Base-by-base conservation (phyloP, 2,797 vertebrate genomes). In the Paguma larvata region DNA sequence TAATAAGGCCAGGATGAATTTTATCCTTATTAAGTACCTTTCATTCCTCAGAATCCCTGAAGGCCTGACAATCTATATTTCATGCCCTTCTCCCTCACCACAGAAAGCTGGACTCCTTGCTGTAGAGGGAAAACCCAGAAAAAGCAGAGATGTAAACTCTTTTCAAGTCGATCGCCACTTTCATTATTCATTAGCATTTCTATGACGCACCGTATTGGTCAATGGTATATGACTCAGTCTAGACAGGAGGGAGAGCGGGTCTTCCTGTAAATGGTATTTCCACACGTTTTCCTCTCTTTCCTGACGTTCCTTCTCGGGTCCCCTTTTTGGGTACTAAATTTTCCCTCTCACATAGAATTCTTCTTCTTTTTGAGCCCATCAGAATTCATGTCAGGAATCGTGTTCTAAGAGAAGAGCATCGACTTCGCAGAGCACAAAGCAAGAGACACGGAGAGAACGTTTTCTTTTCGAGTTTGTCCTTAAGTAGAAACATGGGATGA, bases 241-340 rank as follows among this genome's bases (percentile, higher is more conserved):
- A 97, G 94, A 97, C 90, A 85, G 77, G 62, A 97, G 94, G 83
- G 86, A 82, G 82, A 91, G 48, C 70, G 82, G 51, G 73, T 96
- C 92, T 97, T 96, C 90, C 87, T 80, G 89, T 92, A 91, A 85
- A 95, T 51, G 90, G 59, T 23, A 67, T 95, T 96, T 90, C 85
- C 82, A 91, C 44, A 80, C 38, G 23, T 92, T 86, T 95, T 77
- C 84, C 75, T 87, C 63, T 72, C 51, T 85, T 82, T 92, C 73
- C 30, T 84, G 67, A 41, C 30, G 32, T 87, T 89, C 84, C 59
- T 94, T 93, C 80, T 59, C 65, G 82, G 87, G 84, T 91, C 96
- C 89, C 75, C 68, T 87, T 87, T 96, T 63, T 11, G n/a, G 62
- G 48, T 59, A 79, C 63, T 95, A 62, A 82, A 65, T 92, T 98